phyloP scores from a whole-genome alignment of 2,797 vertebrate genomes.

The Acropternis orthonyx region DNA sequence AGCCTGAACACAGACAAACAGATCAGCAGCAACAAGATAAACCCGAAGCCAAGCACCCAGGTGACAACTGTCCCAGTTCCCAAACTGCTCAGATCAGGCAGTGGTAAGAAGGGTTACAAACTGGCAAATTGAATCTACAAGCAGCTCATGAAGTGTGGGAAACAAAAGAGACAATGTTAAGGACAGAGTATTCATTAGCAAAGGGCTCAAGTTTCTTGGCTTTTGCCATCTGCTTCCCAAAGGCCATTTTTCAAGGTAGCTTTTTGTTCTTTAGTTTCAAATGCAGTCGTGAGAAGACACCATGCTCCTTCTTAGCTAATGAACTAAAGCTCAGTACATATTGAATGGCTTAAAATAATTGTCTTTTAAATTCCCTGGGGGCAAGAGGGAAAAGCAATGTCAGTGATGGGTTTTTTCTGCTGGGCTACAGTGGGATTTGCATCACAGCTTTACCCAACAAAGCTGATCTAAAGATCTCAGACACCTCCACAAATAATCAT shows the following conservation, averaged over 20 bases:
- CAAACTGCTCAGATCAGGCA: not conserved
- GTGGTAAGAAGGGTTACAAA: conserved; percentile 35
- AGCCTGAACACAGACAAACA: not conserved
- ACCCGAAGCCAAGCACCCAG: not conserved
- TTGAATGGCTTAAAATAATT: conserved; percentile 6
- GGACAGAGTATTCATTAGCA: conserved; percentile 56
- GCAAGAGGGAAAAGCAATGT: not conserved
- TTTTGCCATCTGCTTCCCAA: conserved; percentile 51
- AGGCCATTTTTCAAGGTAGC: conserved; percentile 57
- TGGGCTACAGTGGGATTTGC: not conserved
- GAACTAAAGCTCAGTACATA: not conserved
- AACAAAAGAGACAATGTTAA: conserved; percentile 64
- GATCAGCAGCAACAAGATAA: not conserved
- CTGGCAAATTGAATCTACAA: conserved; percentile 5
- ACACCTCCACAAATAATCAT: not conserved
- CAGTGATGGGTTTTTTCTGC: not conserved
- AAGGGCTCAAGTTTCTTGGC: conserved; percentile 61
- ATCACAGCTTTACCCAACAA: not conserved
- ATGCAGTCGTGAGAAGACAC: conserved; percentile 21
- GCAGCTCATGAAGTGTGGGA: conserved; percentile 44
- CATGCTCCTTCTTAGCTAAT: not conserved
- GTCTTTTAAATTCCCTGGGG: not conserved
- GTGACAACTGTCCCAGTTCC: not conserved
- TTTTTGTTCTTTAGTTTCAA: conserved; percentile 54
- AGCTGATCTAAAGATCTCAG: not conserved